Evolutionary conservation across 2,113 vertebrate genomes (phyloP).

Genomic region (Ageneiosus marmoratus): DNA sequence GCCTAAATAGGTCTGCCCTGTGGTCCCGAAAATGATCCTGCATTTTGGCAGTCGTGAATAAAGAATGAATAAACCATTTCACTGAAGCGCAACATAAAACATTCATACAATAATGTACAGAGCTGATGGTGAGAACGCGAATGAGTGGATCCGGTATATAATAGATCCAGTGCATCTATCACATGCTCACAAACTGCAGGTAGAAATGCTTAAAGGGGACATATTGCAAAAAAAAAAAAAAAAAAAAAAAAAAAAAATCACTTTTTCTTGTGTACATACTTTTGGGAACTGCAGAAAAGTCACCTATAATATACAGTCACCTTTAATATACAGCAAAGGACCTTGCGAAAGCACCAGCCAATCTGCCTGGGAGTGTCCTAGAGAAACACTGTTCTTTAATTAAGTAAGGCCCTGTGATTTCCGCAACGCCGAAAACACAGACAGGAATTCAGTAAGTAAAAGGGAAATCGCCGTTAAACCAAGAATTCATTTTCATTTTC

Average conservation of each 20-base stretch:
- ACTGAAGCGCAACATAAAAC: background rate
- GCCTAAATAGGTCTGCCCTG: background rate
- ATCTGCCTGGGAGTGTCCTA: background rate
- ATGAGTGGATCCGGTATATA: no score
- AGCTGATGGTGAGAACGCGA: background rate
- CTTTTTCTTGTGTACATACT: no score
- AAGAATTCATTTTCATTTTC: no score
- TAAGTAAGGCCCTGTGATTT: no score
- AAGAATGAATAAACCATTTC: background rate
- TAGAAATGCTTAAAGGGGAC: background rate
- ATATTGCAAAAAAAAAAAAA: background rate
- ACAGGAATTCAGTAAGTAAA: no score
- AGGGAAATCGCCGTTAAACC: no score
- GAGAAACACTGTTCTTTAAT: no score
- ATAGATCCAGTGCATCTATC: background rate
- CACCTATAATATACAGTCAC: no score
- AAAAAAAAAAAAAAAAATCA: no score
- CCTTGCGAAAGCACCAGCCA: background rate
- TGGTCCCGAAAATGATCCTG: background rate
- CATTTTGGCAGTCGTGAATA: background rate
- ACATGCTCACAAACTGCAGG: background rate
- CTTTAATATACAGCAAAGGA: no score
- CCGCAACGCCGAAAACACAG: no score
- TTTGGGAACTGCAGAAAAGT: no score
- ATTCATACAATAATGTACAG: background rate